Conservation (phyloP, 2,113 vertebrate genomes). For the Eurystomus gularis region DNA sequence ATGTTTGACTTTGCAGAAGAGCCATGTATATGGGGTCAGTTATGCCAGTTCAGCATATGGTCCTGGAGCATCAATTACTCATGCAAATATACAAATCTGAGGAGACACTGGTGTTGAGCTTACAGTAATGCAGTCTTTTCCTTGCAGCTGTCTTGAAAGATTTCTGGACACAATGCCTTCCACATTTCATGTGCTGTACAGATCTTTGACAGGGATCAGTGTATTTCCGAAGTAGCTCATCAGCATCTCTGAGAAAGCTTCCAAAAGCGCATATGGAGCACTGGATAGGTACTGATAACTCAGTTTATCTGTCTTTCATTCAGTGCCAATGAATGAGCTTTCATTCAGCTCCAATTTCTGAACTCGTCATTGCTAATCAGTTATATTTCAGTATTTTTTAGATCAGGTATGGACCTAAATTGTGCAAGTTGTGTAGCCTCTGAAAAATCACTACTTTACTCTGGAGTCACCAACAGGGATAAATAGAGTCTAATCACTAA, state of each 20-base stretch:
- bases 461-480: not conserved
- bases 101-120: not conserved
- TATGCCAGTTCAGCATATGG: not conserved
- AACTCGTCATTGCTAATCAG: not conserved
- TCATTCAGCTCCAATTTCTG: not conserved
- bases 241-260: not conserved
- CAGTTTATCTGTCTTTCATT: not conserved
- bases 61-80: not conserved
- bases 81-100: not conserved
- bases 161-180: not conserved
- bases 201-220: not conserved
- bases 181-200: not conserved
- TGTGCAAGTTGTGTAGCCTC: not conserved
- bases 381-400: not conserved
- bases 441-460: not conserved
- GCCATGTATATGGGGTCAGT: not conserved
- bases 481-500: not conserved
- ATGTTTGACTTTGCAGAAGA: not conserved
- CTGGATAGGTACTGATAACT: not conserved
- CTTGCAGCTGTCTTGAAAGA: conserved; percentile 29
- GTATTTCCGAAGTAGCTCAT: not conserved
- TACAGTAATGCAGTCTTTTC: conserved; percentile 9
- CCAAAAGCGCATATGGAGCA: not conserved
- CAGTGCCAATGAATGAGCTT: not conserved
- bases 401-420: not conserved